Evolutionary conservation across 2,113 vertebrate species (phyloP).

Genomic region (Dicrurus megarhynchus): DNA sequence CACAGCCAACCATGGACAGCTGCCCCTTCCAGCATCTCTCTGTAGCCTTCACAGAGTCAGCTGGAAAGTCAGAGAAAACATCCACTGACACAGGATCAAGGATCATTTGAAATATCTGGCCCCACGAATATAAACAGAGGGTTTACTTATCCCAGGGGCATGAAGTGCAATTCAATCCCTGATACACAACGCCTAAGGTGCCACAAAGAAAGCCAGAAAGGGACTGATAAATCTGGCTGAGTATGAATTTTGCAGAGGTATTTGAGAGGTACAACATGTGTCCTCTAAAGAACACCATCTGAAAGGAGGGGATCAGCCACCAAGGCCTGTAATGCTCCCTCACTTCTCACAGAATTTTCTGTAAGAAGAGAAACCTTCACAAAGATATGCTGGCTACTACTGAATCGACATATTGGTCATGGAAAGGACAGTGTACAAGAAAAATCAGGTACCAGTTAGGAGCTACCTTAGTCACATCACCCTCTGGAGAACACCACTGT

Average conservation of each 20-base stretch:
- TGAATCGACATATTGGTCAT: neutral
- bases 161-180: neutral
- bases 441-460: neutral
- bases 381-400: neutral
- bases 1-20: neutral
- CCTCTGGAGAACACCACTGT: neutral
- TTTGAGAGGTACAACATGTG: neutral
- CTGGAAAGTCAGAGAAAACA: neutral
- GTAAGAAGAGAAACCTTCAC: neutral
- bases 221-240: neutral
- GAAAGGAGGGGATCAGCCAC: neutral
- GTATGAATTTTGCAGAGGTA: neutral
- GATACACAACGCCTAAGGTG: neutral
- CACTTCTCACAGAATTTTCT: neutral
- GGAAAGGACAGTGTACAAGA: neutral
- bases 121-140: neutral
- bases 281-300: neutral
- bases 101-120: neutral
- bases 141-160: neutral
- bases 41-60: neutral
- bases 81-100: neutral
- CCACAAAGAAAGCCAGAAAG: neutral
- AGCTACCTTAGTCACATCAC: neutral
- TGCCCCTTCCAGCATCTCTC: neutral
- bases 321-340: neutral